Conservation (phyloP, 2,797 vertebrate genomes). For the Coregonus sp. region DNA sequence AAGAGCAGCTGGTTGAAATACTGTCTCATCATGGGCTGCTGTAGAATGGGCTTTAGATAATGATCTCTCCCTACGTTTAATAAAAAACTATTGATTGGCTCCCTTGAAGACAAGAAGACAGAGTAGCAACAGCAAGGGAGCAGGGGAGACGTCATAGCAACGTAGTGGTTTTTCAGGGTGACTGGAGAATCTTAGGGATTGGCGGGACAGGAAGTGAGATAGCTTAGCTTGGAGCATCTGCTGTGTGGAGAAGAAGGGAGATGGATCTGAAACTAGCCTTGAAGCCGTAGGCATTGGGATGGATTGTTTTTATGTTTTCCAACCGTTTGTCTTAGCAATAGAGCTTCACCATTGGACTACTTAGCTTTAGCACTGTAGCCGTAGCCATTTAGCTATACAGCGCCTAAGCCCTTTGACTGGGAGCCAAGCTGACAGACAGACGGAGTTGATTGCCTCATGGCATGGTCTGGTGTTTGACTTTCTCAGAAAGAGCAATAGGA, state of each 20-base stretch:
- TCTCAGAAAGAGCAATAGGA: slow-evolving; percentile 49
- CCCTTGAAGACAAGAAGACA: slow-evolving; percentile 23
- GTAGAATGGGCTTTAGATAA: slow-evolving; percentile 52
- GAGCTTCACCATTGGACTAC: slow-evolving; percentile 22
- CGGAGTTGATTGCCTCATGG: slow-evolving; percentile 51
- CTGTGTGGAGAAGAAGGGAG: background rate
- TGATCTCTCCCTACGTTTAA: slow-evolving; percentile 61
- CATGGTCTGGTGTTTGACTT: slow-evolving; percentile 55
- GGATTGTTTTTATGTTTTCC: background rate
- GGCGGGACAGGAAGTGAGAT: background rate
- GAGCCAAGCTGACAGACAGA: slow-evolving; percentile 54
- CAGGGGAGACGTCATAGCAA: slow-evolving; percentile 3
- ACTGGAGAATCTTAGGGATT: slow-evolving; percentile 32
- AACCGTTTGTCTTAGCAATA: slow-evolving; percentile 39
- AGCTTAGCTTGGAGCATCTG: background rate
- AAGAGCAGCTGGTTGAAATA: slow-evolving; percentile 60
- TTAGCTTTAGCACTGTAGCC: slow-evolving; percentile 25
- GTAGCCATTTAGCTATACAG: slow-evolving; percentile 31
- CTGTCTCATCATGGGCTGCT: slow-evolving; percentile 64
- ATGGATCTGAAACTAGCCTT: slow-evolving; percentile 8
- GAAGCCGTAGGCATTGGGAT: slow-evolving; percentile 21
- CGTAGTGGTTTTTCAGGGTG: slow-evolving; percentile 48
- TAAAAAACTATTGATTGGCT: slow-evolving; percentile 73
- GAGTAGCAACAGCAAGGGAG: slow-evolving; percentile 23
- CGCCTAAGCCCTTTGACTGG: slow-evolving; percentile 40